Evolutionary conservation across 2,113 vertebrate genomes (phyloP).

Genomic region (Tragulus kanchil): DNA sequence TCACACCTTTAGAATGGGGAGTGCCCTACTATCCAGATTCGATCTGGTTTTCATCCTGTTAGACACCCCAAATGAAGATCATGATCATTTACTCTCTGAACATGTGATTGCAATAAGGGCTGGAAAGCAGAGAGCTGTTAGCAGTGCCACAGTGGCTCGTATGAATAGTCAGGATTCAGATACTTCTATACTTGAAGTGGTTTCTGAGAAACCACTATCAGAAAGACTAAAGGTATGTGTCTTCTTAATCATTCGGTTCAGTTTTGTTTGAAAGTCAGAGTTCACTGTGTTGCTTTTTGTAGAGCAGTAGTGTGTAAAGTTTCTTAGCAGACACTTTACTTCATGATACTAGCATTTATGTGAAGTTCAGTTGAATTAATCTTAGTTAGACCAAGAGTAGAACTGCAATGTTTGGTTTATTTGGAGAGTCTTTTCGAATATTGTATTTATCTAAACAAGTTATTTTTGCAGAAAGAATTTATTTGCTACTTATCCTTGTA

Average conservation of each 20-base stretch:
- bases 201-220: slow-evolving; percentile 91
- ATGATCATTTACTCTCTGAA: slow-evolving; percentile 96
- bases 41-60: slow-evolving; percentile 98
- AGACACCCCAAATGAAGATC: slow-evolving; percentile 97
- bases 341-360: not conserved
- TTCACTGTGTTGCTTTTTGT: slow-evolving; percentile 7
- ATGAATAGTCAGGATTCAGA: slow-evolving; percentile 85
- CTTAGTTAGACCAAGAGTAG: not conserved
- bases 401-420: slow-evolving; percentile 22
- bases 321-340: not conserved
- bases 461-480: slow-evolving; percentile 55
- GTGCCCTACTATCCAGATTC: slow-evolving; percentile 96
- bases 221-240: slow-evolving; percentile 94
- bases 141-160: slow-evolving; percentile 88
- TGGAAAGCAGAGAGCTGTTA: slow-evolving; percentile 86
- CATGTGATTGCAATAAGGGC: slow-evolving; percentile 96
- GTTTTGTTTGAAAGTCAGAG: slow-evolving; percentile 46
- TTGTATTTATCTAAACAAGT: slow-evolving; percentile 14
- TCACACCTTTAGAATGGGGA: slow-evolving; percentile 93
- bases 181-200: slow-evolving; percentile 91
- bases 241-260: not conserved
- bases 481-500: slow-evolving; percentile 37
- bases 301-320: not conserved
- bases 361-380: slow-evolving; percentile 40
- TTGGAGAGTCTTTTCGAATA: slow-evolving; percentile 47